phyloP scores from a whole-genome alignment of 2,113 vertebrate genomes.

The Nycticryphes semicollaris region DNA sequence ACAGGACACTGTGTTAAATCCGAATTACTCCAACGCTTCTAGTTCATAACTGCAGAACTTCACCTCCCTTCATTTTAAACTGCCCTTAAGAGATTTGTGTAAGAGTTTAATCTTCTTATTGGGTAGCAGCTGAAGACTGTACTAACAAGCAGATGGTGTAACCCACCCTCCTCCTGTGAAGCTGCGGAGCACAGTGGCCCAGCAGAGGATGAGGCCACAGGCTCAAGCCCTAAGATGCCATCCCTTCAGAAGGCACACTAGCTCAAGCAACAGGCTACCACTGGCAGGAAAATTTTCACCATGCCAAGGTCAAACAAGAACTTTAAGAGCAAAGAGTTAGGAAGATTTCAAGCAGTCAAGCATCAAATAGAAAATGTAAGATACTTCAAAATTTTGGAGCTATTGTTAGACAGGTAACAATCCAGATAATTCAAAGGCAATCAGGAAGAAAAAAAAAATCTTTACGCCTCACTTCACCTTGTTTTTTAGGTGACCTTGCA shows the following conservation, averaged over 20 bases:
- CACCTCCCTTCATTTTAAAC: background rate
- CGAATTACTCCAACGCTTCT: background rate
- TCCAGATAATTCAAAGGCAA: background rate
- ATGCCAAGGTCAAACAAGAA: background rate
- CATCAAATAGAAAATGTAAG: background rate
- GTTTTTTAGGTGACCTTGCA: background rate
- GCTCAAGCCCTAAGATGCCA: background rate
- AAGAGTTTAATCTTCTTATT: conserved; percentile 44
- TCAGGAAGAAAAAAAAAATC: background rate
- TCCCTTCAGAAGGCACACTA: background rate
- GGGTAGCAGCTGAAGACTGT: background rate
- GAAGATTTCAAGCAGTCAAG: background rate
- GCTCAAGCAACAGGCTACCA: background rate
- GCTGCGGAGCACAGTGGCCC: background rate
- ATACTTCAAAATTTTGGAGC: background rate
- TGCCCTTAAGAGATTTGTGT: background rate
- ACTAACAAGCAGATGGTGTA: background rate
- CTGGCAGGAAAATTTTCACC: background rate
- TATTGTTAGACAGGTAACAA: background rate
- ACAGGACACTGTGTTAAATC: background rate
- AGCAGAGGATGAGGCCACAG: background rate
- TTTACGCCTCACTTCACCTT: background rate
- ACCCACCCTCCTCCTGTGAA: background rate
- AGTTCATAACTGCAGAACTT: background rate
- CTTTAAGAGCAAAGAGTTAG: background rate